Evolutionary conservation across 2,113 vertebrate species (phyloP), one percentile per base, ranked within the genome.

Genomic region (Gallinago media): DNA sequence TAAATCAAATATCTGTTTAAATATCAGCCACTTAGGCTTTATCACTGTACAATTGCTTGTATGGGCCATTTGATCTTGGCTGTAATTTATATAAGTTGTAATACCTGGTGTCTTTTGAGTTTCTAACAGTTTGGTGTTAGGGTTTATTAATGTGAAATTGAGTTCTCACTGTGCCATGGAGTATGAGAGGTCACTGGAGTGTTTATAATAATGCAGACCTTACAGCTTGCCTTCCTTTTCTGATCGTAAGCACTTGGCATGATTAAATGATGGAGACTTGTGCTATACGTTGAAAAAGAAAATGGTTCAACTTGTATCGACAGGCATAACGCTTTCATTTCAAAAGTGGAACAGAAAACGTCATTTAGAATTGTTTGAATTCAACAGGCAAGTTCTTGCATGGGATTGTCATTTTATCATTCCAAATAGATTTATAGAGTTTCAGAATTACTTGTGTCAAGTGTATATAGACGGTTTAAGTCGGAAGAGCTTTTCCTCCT

Each of bases 1-100:
- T 96, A 91, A 94, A 96, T 94, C 95, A 96, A 44, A 54, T 91
- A 91, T 92, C 94, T 97, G 94, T 95, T 96, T 96, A 94, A 95
- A 95, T 97, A 93, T 84, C 91, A 71, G 80, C 89, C 88, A 94
- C 92, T 96, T 96, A 94, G 82, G 85, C 95, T 96, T 97, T 93
- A 94, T 96, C 94, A 91, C 96, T 94, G 71, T 89, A 89, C 96
- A 90, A 92, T 95, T 96, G 92, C 96, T 95, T 49, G 92, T 93
- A 94, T 52, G 66, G 93, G 68, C 93, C 88, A 92, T 97, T 93
- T 78, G 83, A 93, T 94, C 92, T 72, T 1, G 7, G 62, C 91
- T 89, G 80, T 96, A 97, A 95, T 93, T 96, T 96, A 96, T 92
- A 81, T 87, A 68, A 94, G 89, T 84, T 94, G 91, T 92, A 96